A percentile compares a stretch with the other conserved stretches of the same genome.
These are phyloP conservation scores for Xestia sexstrigata DNA, from an alignment of 2,888 invertebrate species.

Conservation along the genomic window DNA sequence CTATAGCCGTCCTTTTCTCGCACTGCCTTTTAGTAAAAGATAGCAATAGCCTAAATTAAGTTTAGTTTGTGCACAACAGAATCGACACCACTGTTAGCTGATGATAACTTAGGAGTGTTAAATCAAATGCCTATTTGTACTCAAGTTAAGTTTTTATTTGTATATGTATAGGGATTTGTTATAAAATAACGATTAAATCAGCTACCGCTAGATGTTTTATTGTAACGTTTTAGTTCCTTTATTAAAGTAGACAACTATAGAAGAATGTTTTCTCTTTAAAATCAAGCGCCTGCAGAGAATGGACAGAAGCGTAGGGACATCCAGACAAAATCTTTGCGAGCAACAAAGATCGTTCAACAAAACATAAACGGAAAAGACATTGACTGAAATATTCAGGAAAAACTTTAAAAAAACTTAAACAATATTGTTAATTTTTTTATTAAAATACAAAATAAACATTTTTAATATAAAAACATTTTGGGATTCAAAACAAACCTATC, in stretches of 20 bases:
- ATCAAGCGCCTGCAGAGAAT: background rate
- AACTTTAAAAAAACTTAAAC: background rate
- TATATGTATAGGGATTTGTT: background rate
- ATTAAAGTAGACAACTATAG: background rate
- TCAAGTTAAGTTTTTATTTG: background rate
- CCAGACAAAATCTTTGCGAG: background rate
- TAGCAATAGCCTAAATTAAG: no score
- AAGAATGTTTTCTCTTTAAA: background rate
- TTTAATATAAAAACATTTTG: conserved; percentile 66
- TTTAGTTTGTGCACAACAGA: no score
- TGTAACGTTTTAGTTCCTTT: background rate
- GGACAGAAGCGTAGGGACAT: background rate
- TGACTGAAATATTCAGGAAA: background rate
- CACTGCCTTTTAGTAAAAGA: no score
- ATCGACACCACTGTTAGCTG: background rate
- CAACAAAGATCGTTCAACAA: background rate
- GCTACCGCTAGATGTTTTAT: background rate
- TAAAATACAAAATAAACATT: conserved; percentile 56
- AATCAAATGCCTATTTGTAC: background rate
- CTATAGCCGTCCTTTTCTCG: no score
- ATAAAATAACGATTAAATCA: background rate
- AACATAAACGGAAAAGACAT: background rate
- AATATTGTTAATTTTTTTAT: conserved; percentile 31
- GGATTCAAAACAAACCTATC: background rate
- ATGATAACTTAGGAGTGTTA: background rate